Percentiles rank a stretch among this genome's conserved stretches.
phyloP scores from a whole-genome alignment of 2,797 vertebrate genomes.

The Coilia nasus region DNA sequence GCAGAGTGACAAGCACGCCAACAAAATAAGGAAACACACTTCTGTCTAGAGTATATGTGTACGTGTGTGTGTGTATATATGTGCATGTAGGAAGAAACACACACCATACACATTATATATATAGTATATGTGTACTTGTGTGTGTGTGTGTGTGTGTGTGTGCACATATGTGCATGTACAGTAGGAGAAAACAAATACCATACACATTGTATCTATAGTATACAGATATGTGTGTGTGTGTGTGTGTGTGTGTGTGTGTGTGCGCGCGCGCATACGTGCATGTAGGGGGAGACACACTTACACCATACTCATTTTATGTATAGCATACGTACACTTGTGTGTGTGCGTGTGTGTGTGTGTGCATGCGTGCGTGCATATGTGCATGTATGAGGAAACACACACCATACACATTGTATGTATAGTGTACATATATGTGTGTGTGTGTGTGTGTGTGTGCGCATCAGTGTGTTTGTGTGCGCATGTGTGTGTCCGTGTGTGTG shows the following conservation, averaged over 20 bases:
- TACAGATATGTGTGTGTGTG: not conserved
- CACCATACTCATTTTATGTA: too few relatives aligned
- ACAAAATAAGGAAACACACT: too few relatives aligned
- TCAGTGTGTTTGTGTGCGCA: not conserved
- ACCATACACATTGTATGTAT: too few relatives aligned
- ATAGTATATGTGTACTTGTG: not conserved
- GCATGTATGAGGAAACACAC: too few relatives aligned
- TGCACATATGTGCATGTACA: too few relatives aligned
- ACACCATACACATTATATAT: too few relatives aligned
- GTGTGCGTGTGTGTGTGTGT: too few relatives aligned
- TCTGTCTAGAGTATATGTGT: not conserved
- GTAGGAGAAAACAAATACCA: not conserved
- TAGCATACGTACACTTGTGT: too few relatives aligned
- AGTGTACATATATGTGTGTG: not conserved
- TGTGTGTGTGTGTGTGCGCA: not conserved
- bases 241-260: not conserved
- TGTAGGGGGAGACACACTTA: too few relatives aligned
- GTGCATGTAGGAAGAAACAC: too few relatives aligned
- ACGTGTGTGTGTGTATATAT: not conserved
- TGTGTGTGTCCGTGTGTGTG: not conserved
- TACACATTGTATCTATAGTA: not conserved
- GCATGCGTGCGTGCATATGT: not conserved
- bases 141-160: not conserved
- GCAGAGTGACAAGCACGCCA: too few relatives aligned
- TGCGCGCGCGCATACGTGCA: not conserved